Percentiles rank a stretch among this genome's conserved stretches.
phyloP scores from a whole-genome alignment of 2,113 vertebrate genomes.

The Lasiurus cinereus region DNA sequence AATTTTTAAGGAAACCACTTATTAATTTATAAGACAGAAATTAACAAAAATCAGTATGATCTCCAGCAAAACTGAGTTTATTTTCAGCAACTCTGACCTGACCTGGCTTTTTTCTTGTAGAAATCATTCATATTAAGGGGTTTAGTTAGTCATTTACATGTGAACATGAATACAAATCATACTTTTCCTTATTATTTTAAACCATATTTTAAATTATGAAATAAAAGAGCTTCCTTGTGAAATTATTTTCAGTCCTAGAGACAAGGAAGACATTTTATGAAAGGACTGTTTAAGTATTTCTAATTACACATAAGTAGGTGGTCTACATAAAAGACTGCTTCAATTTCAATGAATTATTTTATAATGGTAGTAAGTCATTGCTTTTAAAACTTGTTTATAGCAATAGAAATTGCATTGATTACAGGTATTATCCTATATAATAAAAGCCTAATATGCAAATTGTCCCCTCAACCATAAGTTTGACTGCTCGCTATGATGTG shows the following conservation, averaged over 20 bases:
- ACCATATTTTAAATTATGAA: neutral
- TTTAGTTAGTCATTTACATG: neutral
- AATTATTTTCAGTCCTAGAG: neutral
- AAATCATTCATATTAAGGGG: conserved; percentile 8
- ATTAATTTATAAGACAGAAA: conserved; percentile 4
- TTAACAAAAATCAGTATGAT: neutral
- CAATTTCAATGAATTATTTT: neutral
- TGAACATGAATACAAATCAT: neutral
- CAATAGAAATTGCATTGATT: neutral
- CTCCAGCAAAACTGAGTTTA: neutral
- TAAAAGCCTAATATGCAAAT: too few relatives aligned
- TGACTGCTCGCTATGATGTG: too few relatives aligned
- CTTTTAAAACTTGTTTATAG: conserved; percentile 22
- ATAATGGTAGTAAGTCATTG: neutral
- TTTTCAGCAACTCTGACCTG: neutral
- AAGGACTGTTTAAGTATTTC: neutral
- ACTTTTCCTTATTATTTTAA: neutral
- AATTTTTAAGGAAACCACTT: conserved; percentile 19
- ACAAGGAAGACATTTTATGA: neutral
- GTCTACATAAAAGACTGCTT: neutral
- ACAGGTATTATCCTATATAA: neutral
- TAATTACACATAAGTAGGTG: neutral
- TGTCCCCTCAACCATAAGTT: too few relatives aligned
- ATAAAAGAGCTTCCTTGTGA: neutral
- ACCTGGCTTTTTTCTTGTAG: neutral